Evolutionary conservation across 2,113 vertebrate genomes (phyloP), one percentile per base, ranked within the genome.

Genomic region (Notarius quadriscutis): DNA sequence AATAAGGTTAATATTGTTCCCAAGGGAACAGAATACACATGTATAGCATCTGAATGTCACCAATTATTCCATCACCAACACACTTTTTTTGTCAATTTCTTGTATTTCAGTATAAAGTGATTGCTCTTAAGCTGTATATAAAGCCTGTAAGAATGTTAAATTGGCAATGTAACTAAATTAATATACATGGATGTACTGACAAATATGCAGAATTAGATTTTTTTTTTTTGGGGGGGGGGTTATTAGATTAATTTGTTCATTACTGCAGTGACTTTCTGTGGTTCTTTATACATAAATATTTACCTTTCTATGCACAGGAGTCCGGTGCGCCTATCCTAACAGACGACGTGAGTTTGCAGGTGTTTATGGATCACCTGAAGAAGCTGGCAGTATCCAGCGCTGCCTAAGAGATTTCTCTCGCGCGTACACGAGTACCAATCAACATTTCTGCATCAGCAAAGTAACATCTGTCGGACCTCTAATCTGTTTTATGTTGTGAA

Each of bases 361-460:
- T 99, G 63, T 99, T 99, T 90, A 99, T 99, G 98, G 98, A 99
- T 94, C 98, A 99, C 92, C 95, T 99, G 93, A 99, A 99, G 96
- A 99, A 99, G 91, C 95, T 99, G 0, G 98, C 98, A 3, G 98
- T 99, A 41, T 99, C 98, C 85, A 99, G 98, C 90, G 97, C 98
- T 51, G 97, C 98, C 86, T 99, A 94, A 97, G 82, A 17, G 14
- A 5, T 27, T 18, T 22, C 72, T 11, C 72, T 9, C 65, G 69
- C 65, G 65, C 27, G 9, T 3, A 72, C 55, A 80, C 69, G 69
- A 50, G 11, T 27, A 82, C 62, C 62, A 1, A 51, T 41, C 53
- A 51, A 18, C 53, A 27, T 11, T 71, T 20, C 65, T 81, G 25
- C 34, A 12, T 75, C 50, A 63, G n/a, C 69, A 12, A 65, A 78